Percentiles rank a stretch among this genome's conserved stretches.
Evolutionary conservation across 2,797 vertebrate species (phyloP).

Genomic region (Odontamblyopus rebecca): DNA sequence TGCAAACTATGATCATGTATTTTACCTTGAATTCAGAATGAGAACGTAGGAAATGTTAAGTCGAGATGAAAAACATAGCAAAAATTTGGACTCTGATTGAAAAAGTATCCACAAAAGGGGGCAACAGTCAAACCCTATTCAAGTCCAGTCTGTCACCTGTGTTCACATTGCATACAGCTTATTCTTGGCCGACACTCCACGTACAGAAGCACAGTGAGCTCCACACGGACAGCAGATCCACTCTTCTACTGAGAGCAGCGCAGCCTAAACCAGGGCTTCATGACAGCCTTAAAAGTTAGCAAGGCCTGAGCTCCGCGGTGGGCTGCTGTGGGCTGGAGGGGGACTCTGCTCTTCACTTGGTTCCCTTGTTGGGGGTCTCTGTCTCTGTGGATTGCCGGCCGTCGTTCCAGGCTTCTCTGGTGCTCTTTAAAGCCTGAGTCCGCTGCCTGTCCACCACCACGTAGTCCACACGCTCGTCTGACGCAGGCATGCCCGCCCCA

Average conservation of each 20-base stretch:
- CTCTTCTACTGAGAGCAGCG: constrained; percentile 34
- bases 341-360: constrained; percentile 81
- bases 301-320: constrained; percentile 13
- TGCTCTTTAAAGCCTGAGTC: constrained; percentile 94
- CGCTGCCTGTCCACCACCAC: constrained; percentile 98
- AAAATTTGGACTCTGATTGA: constrained; percentile 26
- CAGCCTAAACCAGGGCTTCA: constrained; percentile 33
- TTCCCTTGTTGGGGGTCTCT: constrained; percentile 86
- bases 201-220: constrained; percentile 52
- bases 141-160: constrained; percentile 56
- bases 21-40: constrained; percentile 49
- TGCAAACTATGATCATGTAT: constrained; percentile 41
- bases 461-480: constrained; percentile 96
- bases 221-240: constrained; percentile 41
- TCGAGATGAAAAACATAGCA: constrained; percentile 37
- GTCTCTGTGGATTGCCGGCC: constrained; percentile 95
- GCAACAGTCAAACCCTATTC: constrained; percentile 46
- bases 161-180: constrained; percentile 69
- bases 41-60: constrained; percentile 63
- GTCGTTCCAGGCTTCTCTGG: constrained; percentile 95
- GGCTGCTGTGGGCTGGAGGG: constrained; percentile 27
- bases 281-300: constrained; percentile 27
- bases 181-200: constrained; percentile 66
- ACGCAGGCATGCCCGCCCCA: constrained; percentile 86
- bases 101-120: constrained; percentile 34